phyloP scores from a whole-genome alignment of 2,888 invertebrate genomes.

The Orthonychiurus folsomi region DNA sequence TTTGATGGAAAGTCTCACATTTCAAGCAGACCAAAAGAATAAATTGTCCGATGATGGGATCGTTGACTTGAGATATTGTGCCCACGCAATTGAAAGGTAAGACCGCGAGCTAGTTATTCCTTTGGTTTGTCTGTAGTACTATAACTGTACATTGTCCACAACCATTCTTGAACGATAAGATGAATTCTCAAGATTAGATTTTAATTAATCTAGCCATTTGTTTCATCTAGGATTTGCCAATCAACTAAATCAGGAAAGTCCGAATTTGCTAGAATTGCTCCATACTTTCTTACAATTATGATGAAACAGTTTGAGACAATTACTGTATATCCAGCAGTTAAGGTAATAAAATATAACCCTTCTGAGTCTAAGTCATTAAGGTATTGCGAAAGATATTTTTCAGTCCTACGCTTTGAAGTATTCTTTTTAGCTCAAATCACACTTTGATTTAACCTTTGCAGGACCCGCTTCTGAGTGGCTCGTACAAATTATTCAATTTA shows the following conservation, averaged over 20 bases:
- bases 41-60: constrained; percentile 36
- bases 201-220: constrained; percentile 8
- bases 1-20: constrained; percentile 28
- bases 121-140: not conserved
- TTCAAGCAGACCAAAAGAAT: constrained; percentile 33
- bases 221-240: constrained; percentile 31
- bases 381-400: too few species aligned
- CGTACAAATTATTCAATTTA: constrained; percentile 46
- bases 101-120: too few species aligned
- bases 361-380: too few species aligned
- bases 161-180: not conserved
- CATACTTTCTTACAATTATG: constrained; percentile 48
- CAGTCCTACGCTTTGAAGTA: too few species aligned
- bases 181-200: too few species aligned
- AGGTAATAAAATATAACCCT: too few species aligned
- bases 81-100: constrained; percentile 36
- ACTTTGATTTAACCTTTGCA: too few species aligned
- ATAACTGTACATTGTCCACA: not conserved
- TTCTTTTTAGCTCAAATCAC: too few species aligned
- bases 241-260: constrained; percentile 40
- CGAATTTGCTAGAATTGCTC: constrained; percentile 46
- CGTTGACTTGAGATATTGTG: constrained; percentile 34
- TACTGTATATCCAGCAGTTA: constrained; percentile 46
- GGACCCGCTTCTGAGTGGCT: constrained; percentile 47
- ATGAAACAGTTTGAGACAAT: constrained; percentile 46